These are phyloP conservation scores for Notolepis coatsorum DNA, from an alignment of 2,797 vertebrate species.

Conservation along the genomic window DNA sequence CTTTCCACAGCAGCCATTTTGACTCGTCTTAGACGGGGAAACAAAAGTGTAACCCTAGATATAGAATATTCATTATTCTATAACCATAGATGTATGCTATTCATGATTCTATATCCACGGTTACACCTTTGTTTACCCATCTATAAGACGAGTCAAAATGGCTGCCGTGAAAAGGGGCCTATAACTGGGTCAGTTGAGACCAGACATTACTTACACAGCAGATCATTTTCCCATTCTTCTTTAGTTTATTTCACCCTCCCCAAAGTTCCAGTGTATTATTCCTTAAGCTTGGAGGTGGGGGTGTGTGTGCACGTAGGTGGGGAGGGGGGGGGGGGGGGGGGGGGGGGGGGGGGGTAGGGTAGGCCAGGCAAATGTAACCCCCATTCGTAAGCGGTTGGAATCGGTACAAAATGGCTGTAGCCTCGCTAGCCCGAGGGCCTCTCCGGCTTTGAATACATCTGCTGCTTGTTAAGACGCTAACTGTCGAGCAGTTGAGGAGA, in stretches of 20 bases:
- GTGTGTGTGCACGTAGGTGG: too few relatives aligned
- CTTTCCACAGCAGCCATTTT: too few relatives aligned
- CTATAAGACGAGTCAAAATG: neutral
- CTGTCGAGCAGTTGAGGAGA: conserved; percentile 1
- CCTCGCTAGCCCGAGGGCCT: neutral
- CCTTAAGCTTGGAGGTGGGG: conserved; percentile 1
- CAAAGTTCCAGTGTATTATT: neutral
- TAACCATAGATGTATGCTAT: too few relatives aligned
- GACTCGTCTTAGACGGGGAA: too few relatives aligned
- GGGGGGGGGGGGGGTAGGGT: neutral
- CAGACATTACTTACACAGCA: neutral
- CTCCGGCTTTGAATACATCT: conserved; percentile 16
- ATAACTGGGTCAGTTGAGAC: neutral
- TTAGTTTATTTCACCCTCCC: conserved; percentile 1
- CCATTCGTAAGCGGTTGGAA: conserved; percentile 11
- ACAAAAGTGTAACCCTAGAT: too few relatives aligned
- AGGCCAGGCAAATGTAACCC: conserved; percentile 10
- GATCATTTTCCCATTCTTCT: neutral
- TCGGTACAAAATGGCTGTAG: conserved; percentile 17
- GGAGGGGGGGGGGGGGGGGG: too few relatives aligned
- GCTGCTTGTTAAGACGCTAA: conserved; percentile 19
- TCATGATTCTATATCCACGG: too few relatives aligned
- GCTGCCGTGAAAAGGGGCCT: neutral
- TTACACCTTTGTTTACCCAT: neutral
- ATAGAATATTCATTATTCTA: too few relatives aligned